Conservation (phyloP, 2,888 invertebrate genomes). For the Ectemnius continuus region DNA sequence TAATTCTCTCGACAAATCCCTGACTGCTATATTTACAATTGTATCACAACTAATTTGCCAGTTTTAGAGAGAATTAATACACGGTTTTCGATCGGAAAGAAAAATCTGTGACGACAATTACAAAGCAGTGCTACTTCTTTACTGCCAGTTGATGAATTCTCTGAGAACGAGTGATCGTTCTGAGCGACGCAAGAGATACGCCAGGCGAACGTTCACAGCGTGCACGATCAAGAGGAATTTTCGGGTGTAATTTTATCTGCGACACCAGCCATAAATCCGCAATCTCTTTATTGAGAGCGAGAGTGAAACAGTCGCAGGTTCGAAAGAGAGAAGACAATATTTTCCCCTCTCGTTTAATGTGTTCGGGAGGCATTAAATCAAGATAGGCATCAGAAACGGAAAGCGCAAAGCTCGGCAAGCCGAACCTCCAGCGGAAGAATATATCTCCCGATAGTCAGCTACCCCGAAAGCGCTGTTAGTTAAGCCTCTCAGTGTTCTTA, state of each 20-base stretch:
- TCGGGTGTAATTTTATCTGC: not conserved
- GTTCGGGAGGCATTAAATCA: slow-evolving; percentile 5
- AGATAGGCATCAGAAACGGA: slow-evolving; percentile 1
- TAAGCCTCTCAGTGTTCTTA: slow-evolving; percentile 7
- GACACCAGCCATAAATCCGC: not conserved
- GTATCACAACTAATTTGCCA: too few relatives aligned
- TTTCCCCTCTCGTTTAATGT: slow-evolving; percentile 3
- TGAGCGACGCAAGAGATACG: too few relatives aligned
- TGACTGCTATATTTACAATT: too few relatives aligned
- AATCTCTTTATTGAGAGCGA: not conserved
- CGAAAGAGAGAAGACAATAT: not conserved
- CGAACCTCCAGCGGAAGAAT: not conserved
- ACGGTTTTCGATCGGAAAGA: too few relatives aligned
- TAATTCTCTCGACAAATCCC: too few relatives aligned
- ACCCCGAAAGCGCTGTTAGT: not conserved
- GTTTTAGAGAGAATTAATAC: too few relatives aligned
- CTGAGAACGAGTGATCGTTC: too few relatives aligned
- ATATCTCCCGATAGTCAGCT: not conserved
- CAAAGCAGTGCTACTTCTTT: too few relatives aligned
- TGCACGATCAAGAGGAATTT: slow-evolving; percentile 2
- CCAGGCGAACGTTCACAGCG: too few relatives aligned
- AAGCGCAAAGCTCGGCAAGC: not conserved
- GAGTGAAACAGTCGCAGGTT: too few relatives aligned
- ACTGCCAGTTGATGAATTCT: too few relatives aligned
- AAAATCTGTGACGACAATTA: too few relatives aligned